Conservation (phyloP, 2,113 vertebrate genomes). For the Mesocricetus auratus region DNA sequence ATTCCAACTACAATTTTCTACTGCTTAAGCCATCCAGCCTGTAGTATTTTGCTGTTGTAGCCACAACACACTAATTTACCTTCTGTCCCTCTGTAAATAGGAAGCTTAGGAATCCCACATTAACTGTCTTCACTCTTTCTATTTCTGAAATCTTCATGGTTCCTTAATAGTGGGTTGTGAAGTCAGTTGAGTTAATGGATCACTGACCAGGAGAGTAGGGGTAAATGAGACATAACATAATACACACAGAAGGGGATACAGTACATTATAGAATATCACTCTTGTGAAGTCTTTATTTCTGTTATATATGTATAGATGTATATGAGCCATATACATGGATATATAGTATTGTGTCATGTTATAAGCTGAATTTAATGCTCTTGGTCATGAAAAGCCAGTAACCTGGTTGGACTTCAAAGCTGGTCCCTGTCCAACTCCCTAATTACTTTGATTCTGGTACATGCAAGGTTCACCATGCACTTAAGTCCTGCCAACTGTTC, state of each 20-base stretch:
- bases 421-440: neutral
- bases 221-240: slow-evolving; percentile 1
- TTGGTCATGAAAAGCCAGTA: neutral
- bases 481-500: slow-evolving; percentile 12
- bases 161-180: neutral
- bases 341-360: neutral
- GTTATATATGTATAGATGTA: neutral
- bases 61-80: neutral
- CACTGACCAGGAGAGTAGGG: neutral
- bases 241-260: slow-evolving; percentile 15
- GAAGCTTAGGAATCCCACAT: neutral
- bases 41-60: neutral
- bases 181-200: neutral
- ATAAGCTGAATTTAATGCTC: neutral
- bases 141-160: neutral
- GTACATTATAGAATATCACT: neutral
- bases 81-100: neutral
- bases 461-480: neutral
- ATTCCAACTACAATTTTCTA: neutral
- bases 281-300: slow-evolving; percentile 47
- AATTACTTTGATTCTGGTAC: slow-evolving; percentile 27
- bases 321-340: neutral
- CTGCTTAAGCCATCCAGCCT: neutral
- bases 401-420: neutral
- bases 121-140: neutral